Evolutionary conservation across 2,888 invertebrate species (phyloP), one percentile per base, ranked within the genome.

Genomic region (Lasioglossum leucozonium): DNA sequence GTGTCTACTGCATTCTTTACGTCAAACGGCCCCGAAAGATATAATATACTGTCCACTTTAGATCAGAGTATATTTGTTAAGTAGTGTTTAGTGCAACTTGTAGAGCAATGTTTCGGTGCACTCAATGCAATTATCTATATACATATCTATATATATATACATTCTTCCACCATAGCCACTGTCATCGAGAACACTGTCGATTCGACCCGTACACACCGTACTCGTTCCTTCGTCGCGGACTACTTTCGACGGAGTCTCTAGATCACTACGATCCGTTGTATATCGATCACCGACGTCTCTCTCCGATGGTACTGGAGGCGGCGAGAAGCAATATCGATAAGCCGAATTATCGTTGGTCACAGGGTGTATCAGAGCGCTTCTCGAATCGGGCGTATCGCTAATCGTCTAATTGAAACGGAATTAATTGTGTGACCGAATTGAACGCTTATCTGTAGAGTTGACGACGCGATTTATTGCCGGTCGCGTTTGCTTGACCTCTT

Each of bases 31-130:
- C 80, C 85, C 40, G 76, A 87, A 72, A 77, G 37, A 82, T 73
- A 76, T 75, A 88, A 76, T 75, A 88, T 77, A 88, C 83, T 82
- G 81, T 84, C 77, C 69, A 40, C 69, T 40, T 87, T 89, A 89
- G 87, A 89, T 89, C 79, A 88, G 55, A 85, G 55, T 80, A 87
- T 88, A 88, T 88, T 82, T 90, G 89, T 67, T 90, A 85, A 87
- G 90, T 90, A 90, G 89, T 90, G 90, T 88, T 90, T 90, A 89
- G 87, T 90, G 90, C 90, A 90, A 89, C 90, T 89, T 85, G 90
- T 90, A 90, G 90, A 90, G 90, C 90, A 84, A 90, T 90, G 90
- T 90, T 81, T 90, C 89, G 85, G 83, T 89, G 90, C 90, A 89
- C 90, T 84, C 85, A 88, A 90, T 88, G 88, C 90, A 87, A 87